Conservation (phyloP, 2,797 vertebrate species). For the Malurus splendens region DNA sequence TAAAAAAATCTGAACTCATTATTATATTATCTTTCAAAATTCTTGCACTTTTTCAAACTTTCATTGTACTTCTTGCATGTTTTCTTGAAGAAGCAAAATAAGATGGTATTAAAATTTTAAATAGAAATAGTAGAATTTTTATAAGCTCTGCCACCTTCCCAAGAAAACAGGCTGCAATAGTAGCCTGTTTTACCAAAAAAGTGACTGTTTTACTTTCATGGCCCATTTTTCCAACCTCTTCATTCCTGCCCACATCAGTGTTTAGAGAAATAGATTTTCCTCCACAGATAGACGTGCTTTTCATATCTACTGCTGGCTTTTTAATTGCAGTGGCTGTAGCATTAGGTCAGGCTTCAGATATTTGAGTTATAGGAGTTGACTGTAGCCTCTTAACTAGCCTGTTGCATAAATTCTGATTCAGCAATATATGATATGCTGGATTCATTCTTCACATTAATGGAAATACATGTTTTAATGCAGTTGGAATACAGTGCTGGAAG, state of each 20-base stretch:
- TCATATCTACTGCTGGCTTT: background rate
- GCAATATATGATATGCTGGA: constrained; percentile 29
- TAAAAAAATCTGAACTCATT: background rate
- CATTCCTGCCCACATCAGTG: constrained; percentile 19
- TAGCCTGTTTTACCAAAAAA: constrained; percentile 14
- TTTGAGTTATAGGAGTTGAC: constrained; percentile 18
- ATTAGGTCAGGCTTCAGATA: constrained; percentile 17
- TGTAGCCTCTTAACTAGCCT: constrained; percentile 25
- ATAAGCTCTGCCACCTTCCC: background rate
- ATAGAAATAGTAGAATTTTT: constrained; percentile 29
- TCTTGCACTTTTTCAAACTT: background rate
- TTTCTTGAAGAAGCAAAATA: constrained; percentile 42
- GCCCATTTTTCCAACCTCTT: constrained; percentile 39
- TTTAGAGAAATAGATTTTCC: constrained; percentile 37
- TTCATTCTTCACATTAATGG: constrained; percentile 45
- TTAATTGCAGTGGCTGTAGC: background rate
- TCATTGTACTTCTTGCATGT: background rate
- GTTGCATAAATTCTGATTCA: constrained; percentile 48
- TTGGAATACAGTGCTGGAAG: constrained; percentile 45
- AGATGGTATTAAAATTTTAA: constrained; percentile 38
- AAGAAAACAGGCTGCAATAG: constrained; percentile 14
- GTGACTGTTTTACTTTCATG: constrained; percentile 29
- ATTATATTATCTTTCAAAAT: background rate
- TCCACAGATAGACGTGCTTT: background rate
- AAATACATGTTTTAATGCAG: constrained; percentile 42